A percentile compares a stretch with the other conserved stretches of the same genome.
Evolutionary conservation across 2,113 vertebrate genomes (phyloP).

Genomic region (Callocephalon fimbriatum): DNA sequence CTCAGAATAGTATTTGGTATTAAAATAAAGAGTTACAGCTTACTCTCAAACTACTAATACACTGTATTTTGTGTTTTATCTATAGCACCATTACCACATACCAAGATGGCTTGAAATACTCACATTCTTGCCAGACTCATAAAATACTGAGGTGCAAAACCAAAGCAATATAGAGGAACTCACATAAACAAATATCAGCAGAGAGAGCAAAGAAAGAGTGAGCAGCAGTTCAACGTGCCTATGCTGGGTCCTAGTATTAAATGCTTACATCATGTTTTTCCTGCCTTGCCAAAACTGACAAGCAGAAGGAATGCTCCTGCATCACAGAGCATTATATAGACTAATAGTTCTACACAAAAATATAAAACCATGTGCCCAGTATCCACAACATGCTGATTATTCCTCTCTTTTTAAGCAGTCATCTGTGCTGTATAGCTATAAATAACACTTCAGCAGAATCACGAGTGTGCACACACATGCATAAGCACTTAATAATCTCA

Average conservation of each 20-base stretch:
- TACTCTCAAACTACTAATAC: not conserved
- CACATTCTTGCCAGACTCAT: not conserved
- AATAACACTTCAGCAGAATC: conserved; percentile 54
- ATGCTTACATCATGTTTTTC: not conserved
- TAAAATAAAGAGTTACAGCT: not conserved
- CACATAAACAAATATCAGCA: not conserved
- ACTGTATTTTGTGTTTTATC: not conserved
- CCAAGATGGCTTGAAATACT: not conserved
- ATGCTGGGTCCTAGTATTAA: not conserved
- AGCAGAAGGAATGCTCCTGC: not conserved
- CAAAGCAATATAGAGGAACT: not conserved
- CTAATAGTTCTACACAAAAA: conserved; percentile 4
- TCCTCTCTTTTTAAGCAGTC: conserved; percentile 32
- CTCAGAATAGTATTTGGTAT: not conserved
- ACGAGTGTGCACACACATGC: conserved; percentile 24
- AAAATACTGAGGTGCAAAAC: not conserved
- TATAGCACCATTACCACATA: not conserved
- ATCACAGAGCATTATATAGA: not conserved
- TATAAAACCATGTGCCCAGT: conserved; percentile 13
- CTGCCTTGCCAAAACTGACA: not conserved
- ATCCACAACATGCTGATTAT: conserved; percentile 12
- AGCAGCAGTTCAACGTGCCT: not conserved
- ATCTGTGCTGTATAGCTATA: conserved; percentile 59
- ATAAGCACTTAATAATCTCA: not conserved
- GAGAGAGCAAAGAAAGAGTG: not conserved